Evolutionary conservation across 1,140 invertebrate species (phyloP), one percentile per base, ranked within the genome.

Genomic region (Aporrectodea caliginosa): DNA sequence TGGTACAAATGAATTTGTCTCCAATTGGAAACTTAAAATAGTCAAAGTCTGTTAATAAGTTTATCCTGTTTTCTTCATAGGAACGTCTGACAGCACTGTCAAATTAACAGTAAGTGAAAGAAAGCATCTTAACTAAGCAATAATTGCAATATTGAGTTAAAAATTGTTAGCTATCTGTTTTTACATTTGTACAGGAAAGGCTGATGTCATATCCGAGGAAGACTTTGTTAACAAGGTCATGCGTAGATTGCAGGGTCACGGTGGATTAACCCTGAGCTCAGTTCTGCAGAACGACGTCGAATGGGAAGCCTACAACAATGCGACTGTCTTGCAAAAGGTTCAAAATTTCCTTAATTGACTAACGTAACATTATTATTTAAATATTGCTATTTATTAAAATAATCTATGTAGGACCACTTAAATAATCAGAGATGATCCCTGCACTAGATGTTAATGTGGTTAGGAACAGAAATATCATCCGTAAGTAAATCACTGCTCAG

Each of bases 321-420:
- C 72, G 16, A 35, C 78, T 75, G 27, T 68, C 14, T 74, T 34
- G 31, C 32, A 74, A 35, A 79, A 79, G 78, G 78, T 79, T 22
- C 34, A 69, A n/a, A 12, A 30, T 71, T 58, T 93, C 93, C 83
- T 90, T 94, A 71, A 93, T 92, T 0, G 93, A 94, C 84, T 93
- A 93, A 35, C 91, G 92, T 82, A 83, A 94, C 30, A 92, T 94
- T 0, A 91, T 92, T 0, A 93, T 93, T 30, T 14, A 71, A 30
- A 30, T 2, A 12, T 30, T 27, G 14, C 32, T 71, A 16, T 71
- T 2, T 71, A 30, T 1, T 71, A 30, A 30, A 12, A 27, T 14
- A 27, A 27, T n/a, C 22, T 30, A 71, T 30, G 16, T 71, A 14
- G 69, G 1, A 30, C 32, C 14, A 70, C 12, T 71, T 71, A 71